Percentiles rank a stretch among this genome's conserved stretches.
Evolutionary conservation across 2,113 vertebrate species (phyloP).

Genomic region (Eptesicus fuscus): DNA sequence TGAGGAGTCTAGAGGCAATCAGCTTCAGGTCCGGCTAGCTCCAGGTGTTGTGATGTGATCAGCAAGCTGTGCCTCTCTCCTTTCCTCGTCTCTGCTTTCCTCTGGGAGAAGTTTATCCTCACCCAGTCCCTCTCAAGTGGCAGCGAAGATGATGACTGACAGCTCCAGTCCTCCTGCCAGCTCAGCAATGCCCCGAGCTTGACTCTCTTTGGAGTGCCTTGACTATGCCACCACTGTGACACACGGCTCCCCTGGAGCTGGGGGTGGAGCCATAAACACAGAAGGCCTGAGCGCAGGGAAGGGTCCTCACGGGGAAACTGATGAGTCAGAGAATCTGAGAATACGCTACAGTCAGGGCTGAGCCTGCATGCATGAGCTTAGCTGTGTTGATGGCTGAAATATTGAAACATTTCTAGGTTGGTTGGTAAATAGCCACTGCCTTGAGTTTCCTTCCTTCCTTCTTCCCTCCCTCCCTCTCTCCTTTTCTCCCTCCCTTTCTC

Average conservation of each 20-base stretch:
- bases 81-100: neutral
- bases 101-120: neutral
- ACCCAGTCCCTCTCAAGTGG: neutral
- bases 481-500: fast-evolving
- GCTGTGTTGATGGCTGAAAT: fast-evolving
- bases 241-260: neutral
- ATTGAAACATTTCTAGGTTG: neutral
- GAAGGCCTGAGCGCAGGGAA: neutral
- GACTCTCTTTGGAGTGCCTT: neutral
- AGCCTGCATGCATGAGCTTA: fast-evolving
- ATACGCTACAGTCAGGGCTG: fast-evolving
- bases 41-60: neutral
- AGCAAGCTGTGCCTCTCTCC: neutral
- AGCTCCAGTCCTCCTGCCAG: neutral
- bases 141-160: neutral
- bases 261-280: neutral
- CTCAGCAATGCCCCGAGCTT: neutral
- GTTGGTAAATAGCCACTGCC: neutral
- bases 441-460: neutral
- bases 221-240: fast-evolving
- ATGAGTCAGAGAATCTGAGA: neutral
- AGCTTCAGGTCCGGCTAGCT: neutral
- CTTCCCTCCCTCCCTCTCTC: no score
- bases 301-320: fast-evolving
- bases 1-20: neutral